Base-by-base conservation (phyloP, 2,113 vertebrate species). In the Catharus fuscescens region DNA sequence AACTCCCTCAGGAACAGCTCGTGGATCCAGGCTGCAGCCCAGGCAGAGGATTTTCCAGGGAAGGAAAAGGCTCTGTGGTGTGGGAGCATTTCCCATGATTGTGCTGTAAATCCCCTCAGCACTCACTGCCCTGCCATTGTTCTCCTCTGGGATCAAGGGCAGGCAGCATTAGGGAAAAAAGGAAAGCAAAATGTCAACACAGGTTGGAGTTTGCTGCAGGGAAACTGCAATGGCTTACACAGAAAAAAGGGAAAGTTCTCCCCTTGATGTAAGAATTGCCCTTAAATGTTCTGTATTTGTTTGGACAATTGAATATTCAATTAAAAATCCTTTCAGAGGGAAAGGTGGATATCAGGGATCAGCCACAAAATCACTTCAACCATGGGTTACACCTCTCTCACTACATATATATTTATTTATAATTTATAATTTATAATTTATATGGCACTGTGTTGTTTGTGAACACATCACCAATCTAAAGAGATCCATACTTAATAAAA, bases 41-140 rank as follows among this genome's bases (percentile, higher is more conserved):
- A n/a, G 62, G 9, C 71, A 45, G 17, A 42, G 90, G 64, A n/a
- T 32, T n/a, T 86, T 32, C 25, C 74, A n/a, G 77, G 83, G 40
- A 83, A 83, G 89, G 86, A 79, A 92, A 78, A 88, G 76, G 45
- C 57, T 65, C 6, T 0, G 34, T 50, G 90, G 83, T 53, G 85
- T 8, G 20, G 80, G 40, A 95, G 69, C 72, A 8, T 18, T 95
- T 96, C 94, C 92, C 89, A 72, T 38, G 3, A 89, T 85, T 93
- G 94, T 97, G 85, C 82, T 88, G 53, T 45, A 76, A 90, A 93
- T 72, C 57, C 0, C 2, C 84, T 18, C 56, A 17, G 59, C 24
- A 1, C 26, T 92, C 7, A 0, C 86, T 81, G 8, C 69, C 61
- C 54, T 66, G 14, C 77, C 34, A 56, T 90, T 92, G 94, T 93